These are phyloP conservation scores for Agapornis canus DNA, from an alignment of 2,797 vertebrate genomes.

Conservation along the genomic window DNA sequence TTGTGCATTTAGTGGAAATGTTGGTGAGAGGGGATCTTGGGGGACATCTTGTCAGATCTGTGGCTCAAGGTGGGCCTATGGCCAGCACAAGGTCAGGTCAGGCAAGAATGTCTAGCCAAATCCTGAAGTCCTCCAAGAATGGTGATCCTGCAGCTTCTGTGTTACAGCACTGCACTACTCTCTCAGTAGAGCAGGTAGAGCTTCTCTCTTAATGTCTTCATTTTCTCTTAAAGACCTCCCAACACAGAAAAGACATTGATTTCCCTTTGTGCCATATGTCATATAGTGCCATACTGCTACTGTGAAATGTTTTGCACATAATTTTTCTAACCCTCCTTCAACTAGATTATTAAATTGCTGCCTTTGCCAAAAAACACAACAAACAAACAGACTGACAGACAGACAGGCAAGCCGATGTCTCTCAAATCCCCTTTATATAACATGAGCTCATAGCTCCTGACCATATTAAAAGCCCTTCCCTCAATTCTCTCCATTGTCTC, in stretches of 20 bases:
- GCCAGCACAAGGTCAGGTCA: not conserved
- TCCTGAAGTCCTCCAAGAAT: not conserved
- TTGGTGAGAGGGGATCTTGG: not conserved
- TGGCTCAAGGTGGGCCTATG: not conserved
- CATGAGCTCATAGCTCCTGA: no score
- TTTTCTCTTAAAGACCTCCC: not conserved
- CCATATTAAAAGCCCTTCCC: no score
- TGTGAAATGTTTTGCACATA: not conserved
- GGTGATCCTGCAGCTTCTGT: not conserved
- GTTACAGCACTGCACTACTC: not conserved
- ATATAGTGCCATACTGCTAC: not conserved
- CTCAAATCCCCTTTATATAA: no score
- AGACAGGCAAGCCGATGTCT: not conserved
- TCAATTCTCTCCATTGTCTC: not conserved
- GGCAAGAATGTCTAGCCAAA: not conserved
- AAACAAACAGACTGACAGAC: not conserved
- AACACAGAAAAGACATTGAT: not conserved
- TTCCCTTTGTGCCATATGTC: not conserved
- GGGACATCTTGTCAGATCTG: not conserved
- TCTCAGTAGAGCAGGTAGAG: not conserved
- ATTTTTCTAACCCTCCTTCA: not conserved
- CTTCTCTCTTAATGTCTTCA: not conserved
- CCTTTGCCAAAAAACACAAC: not conserved
- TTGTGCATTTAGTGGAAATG: not conserved
- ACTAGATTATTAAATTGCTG: not conserved